These are phyloP conservation scores for Hoplostethus atlanticus DNA, from an alignment of 2,797 vertebrate genomes.

Conservation along the genomic window DNA sequence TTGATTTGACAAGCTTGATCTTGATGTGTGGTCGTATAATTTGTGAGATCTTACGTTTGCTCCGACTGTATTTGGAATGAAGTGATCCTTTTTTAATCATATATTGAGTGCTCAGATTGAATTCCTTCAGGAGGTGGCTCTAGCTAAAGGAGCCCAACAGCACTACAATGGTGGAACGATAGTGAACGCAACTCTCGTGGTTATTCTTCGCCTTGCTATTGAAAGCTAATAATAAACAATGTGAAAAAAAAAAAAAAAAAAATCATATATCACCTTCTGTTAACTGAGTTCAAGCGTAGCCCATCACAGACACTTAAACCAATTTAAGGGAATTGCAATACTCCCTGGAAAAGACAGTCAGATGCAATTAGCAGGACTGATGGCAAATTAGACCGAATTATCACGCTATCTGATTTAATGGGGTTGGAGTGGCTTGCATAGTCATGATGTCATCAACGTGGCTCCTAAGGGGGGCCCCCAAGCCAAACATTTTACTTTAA, in stretches of 20 bases:
- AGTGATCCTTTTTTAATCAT: conserved; percentile 39
- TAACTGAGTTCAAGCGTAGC: conserved; percentile 71
- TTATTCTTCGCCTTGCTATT: conserved; percentile 15
- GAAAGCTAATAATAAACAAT: conserved; percentile 53
- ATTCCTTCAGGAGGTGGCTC: conserved; percentile 9
- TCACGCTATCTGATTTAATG: conserved; percentile 82
- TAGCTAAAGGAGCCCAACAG: conserved; percentile 1
- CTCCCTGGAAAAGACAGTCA: conserved; percentile 80
- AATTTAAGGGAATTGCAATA: conserved; percentile 79
- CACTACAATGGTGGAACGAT: not conserved
- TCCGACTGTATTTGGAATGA: conserved; percentile 14
- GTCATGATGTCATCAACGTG: conserved; percentile 68
- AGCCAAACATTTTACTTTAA: conserved; percentile 74
- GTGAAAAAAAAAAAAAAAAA: conserved; percentile 59
- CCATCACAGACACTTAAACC: conserved; percentile 81
- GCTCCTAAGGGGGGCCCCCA: conserved; percentile 47
- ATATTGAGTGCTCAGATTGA: conserved; percentile 4
- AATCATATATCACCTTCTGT: conserved; percentile 69
- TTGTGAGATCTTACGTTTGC: conserved; percentile 23
- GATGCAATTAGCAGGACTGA: conserved; percentile 83
- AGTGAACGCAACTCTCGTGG: not conserved
- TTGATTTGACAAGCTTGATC: conserved; percentile 73
- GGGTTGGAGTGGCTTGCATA: conserved; percentile 59
- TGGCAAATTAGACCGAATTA: conserved; percentile 84
- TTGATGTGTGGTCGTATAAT: conserved; percentile 1